Conservation (phyloP, 2,797 vertebrate species). For the Geotrypetes seraphini region DNA sequence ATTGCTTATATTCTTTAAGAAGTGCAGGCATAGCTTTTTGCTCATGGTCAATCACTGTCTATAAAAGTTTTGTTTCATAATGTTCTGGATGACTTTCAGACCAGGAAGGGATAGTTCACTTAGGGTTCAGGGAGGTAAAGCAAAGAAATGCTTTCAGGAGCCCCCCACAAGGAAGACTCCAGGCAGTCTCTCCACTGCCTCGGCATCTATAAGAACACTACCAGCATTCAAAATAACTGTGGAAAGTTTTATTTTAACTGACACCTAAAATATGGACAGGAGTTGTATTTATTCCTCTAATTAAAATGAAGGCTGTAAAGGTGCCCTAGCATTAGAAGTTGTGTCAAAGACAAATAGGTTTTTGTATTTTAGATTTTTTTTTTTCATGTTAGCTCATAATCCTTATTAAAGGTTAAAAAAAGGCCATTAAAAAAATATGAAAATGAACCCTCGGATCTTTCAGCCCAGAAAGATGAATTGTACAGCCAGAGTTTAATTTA, state of each 20-base stretch:
- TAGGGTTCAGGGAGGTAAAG: slow-evolving; percentile 9
- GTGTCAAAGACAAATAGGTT: too few relatives aligned
- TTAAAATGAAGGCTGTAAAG: too few relatives aligned
- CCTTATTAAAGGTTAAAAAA: too few relatives aligned
- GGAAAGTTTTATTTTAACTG: slow-evolving; percentile 30
- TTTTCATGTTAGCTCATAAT: too few relatives aligned
- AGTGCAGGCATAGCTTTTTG: neutral
- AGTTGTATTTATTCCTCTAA: too few relatives aligned
- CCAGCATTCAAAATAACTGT: slow-evolving; percentile 21
- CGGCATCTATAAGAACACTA: slow-evolving; percentile 19
- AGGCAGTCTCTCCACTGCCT: neutral
- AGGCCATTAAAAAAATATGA: too few relatives aligned
- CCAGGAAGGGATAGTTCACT: slow-evolving; percentile 4
- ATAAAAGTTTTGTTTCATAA: slow-evolving; percentile 5
- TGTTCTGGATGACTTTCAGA: slow-evolving; percentile 10
- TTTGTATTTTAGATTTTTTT: too few relatives aligned
- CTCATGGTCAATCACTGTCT: neutral
- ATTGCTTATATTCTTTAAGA: neutral
- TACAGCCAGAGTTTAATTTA: too few relatives aligned
- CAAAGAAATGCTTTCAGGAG: neutral
- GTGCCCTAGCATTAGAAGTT: too few relatives aligned
- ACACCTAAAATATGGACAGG: slow-evolving; percentile 19
- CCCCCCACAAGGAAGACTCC: neutral
- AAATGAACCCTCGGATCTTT: too few relatives aligned
- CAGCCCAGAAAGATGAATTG: too few relatives aligned